A percentile compares a stretch with the other conserved stretches of the same genome.
Evolutionary conservation across 2,113 vertebrate species (phyloP).

Genomic region (Catagonus wagneri): DNA sequence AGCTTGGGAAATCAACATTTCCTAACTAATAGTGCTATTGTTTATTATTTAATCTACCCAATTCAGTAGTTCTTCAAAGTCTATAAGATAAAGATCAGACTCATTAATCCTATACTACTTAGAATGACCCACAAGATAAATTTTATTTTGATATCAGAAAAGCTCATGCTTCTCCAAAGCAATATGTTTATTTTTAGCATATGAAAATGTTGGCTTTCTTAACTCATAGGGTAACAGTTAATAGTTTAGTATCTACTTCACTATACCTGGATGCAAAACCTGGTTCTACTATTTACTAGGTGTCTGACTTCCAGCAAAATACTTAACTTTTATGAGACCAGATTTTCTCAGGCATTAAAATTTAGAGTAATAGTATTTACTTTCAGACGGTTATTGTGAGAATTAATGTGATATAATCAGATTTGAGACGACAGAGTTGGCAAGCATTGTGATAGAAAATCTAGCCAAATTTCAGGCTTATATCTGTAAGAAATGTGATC

Average conservation of each 20-base stretch:
- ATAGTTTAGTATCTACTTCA: background rate
- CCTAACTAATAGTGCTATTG: background rate
- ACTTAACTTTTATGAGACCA: background rate
- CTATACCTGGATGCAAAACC: background rate
- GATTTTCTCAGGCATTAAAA: conserved; percentile 6
- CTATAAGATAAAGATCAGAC: background rate
- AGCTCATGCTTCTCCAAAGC: background rate
- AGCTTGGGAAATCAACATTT: background rate
- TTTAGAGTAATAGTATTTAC: background rate
- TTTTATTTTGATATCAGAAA: conserved; percentile 10
- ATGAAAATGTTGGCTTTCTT: conserved; percentile 29
- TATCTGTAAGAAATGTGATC: background rate
- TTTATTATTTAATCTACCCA: background rate
- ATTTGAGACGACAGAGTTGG: background rate
- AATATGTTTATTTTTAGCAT: background rate
- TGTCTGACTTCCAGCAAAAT: background rate
- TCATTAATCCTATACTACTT: background rate
- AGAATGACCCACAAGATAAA: background rate
- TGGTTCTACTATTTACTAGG: background rate
- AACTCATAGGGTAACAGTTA: background rate
- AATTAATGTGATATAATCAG: background rate
- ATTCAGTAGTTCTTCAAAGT: background rate
- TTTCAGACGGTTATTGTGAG: background rate
- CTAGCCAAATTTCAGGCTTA: background rate
- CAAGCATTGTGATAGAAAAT: background rate